Percentiles rank a stretch among this genome's conserved stretches.
These are phyloP conservation scores for Cheilosia variabilis DNA, from an alignment of 2,888 invertebrate genomes.

Conservation along the genomic window DNA sequence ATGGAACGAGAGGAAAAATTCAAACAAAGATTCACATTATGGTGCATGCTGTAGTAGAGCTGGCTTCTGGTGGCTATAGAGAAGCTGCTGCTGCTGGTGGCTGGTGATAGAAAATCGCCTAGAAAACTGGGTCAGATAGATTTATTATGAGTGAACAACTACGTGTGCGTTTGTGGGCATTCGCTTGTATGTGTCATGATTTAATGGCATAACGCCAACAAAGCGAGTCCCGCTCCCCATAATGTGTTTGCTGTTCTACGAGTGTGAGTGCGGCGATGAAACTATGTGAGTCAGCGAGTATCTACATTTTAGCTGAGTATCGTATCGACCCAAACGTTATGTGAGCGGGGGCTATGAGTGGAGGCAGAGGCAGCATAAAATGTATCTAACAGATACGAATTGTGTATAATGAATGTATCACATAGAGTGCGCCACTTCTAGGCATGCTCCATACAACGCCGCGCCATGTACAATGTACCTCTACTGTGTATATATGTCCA, in stretches of 20 bases:
- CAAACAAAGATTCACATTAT: conserved; percentile 54
- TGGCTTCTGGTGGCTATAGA: conserved; percentile 65
- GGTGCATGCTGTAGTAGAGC: conserved; percentile 41
- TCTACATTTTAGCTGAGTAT: conserved; percentile 71
- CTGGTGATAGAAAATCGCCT: conserved; percentile 72
- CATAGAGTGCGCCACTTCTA: conserved; percentile 73
- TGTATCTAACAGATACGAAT: conserved; percentile 73
- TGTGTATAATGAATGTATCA: conserved; percentile 71
- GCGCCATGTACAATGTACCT: conserved; percentile 44
- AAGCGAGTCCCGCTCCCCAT: conserved; percentile 55
- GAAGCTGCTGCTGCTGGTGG: conserved; percentile 44
- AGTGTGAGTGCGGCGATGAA: conserved; percentile 54
- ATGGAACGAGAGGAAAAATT: conserved; percentile 9
- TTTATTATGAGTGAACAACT: conserved; percentile 75
- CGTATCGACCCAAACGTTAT: conserved; percentile 69
- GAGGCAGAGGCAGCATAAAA: conserved; percentile 55
- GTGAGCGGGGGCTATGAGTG: conserved; percentile 13
- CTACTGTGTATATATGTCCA: neutral
- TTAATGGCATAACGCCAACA: conserved; percentile 72
- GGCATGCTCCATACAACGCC: conserved; percentile 73
- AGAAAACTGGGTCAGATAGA: conserved; percentile 76
- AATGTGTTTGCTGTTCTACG: conserved; percentile 10
- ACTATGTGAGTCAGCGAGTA: conserved; percentile 64
- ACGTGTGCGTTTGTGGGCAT: conserved; percentile 45
- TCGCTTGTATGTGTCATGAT: conserved; percentile 54